Evolutionary conservation across 2,113 vertebrate species (phyloP).

Genomic region (Psammodynastes pulverulentus): DNA sequence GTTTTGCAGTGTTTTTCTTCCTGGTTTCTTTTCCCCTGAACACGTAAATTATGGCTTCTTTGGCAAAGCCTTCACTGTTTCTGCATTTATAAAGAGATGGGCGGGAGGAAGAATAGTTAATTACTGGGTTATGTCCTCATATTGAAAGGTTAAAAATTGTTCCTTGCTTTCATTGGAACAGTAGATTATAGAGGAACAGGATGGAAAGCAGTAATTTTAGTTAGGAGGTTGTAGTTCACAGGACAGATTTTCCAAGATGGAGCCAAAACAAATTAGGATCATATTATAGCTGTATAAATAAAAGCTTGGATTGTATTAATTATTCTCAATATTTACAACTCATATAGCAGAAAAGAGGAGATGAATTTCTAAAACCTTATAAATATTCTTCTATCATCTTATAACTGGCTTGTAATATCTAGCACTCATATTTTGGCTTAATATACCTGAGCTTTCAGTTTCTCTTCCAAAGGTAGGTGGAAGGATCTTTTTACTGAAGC

Average conservation of each 20-base stretch:
- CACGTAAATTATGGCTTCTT: conserved; percentile 39
- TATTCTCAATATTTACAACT: conserved; percentile 22
- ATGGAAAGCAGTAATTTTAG: conserved; percentile 33
- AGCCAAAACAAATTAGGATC: conserved; percentile 19
- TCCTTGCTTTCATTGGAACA: conserved; percentile 42
- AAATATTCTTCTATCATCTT: neutral
- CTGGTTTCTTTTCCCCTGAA: conserved; percentile 51
- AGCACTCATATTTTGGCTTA: neutral
- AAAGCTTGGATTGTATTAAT: conserved; percentile 23
- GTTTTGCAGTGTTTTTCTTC: conserved; percentile 55
- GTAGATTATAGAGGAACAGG: conserved; percentile 44
- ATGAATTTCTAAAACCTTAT: conserved; percentile 15
- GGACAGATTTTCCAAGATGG: conserved; percentile 26
- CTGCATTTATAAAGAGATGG: conserved; percentile 39
- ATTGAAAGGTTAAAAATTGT: conserved; percentile 49
- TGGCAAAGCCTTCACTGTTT: conserved; percentile 48
- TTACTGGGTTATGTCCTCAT: conserved; percentile 55
- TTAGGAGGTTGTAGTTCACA: conserved; percentile 26
- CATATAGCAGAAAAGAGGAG: conserved; percentile 18
- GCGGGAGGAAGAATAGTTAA: conserved; percentile 54
- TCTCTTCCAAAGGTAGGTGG: neutral
- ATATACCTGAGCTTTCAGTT: neutral
- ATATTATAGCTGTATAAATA: conserved; percentile 39
- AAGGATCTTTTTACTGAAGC: neutral
- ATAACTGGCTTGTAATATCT: neutral